These are phyloP conservation scores for Ceratotherium simum DNA, from an alignment of 2,113 vertebrate genomes.

Conservation along the genomic window DNA sequence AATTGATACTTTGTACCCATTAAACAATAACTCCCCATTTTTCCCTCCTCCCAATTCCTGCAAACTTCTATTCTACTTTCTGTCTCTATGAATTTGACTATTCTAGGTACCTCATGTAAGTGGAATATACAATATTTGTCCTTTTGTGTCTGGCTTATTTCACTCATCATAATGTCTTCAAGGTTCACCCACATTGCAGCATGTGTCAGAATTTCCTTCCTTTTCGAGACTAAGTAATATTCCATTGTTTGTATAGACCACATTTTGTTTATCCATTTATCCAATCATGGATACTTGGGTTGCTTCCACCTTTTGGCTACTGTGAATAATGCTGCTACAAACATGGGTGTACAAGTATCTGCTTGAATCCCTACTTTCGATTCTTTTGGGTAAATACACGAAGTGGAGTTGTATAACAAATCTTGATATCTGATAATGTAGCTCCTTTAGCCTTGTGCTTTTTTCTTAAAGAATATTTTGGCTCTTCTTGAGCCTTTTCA, in stretches of 20 bases:
- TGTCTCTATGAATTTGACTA: accelerated
- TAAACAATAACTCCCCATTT: background rate
- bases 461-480: background rate
- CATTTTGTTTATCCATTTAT: background rate
- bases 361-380: background rate
- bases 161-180: background rate
- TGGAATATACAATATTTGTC: background rate
- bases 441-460: background rate
- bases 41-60: no score
- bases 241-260: background rate
- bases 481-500: background rate
- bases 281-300: background rate
- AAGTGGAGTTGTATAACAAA: background rate
- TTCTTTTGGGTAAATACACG: background rate
- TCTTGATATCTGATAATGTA: background rate
- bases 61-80: background rate
- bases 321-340: background rate
- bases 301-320: background rate
- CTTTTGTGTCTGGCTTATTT: background rate
- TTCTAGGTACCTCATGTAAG: accelerated
- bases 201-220: background rate
- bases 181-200: background rate
- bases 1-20: background rate
- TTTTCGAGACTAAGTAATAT: background rate
- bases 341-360: no score